Evolutionary conservation across 2,888 invertebrate genomes (phyloP).

Genomic region (Adelognathus sp.): DNA sequence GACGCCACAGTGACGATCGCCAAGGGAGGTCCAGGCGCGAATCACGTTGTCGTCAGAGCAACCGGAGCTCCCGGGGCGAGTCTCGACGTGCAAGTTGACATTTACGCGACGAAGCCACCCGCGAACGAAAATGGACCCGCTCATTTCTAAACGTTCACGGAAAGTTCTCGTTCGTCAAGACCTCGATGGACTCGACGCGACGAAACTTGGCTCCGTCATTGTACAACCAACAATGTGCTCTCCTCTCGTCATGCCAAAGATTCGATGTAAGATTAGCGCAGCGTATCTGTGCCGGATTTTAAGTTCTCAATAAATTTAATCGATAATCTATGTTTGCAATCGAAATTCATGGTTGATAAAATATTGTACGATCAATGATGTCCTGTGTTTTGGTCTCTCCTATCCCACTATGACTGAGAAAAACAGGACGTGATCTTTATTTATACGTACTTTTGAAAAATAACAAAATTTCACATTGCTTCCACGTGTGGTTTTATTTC

Average conservation of each 20-base stretch:
- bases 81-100: conserved; percentile 55
- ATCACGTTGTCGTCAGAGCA: conserved; percentile 44
- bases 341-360: neutral
- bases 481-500: too few relatives aligned
- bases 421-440: too few relatives aligned
- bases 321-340: neutral
- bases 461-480: too few relatives aligned
- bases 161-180: neutral
- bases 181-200: neutral
- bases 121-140: conserved; percentile 2
- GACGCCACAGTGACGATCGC: conserved; percentile 43
- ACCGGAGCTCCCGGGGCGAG: conserved; percentile 52
- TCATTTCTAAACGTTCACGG: conserved; percentile 18
- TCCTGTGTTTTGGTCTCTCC: neutral
- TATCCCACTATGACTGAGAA: too few relatives aligned
- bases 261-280: neutral
- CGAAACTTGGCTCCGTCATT: neutral
- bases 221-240: neutral
- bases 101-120: conserved; percentile 49
- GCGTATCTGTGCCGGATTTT: neutral
- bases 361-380: neutral
- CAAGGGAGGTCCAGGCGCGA: conserved; percentile 59
- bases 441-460: too few relatives aligned
- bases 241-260: neutral
- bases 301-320: neutral